Base-by-base conservation (phyloP, 2,888 invertebrate species). In the Catocala fraxini region DNA sequence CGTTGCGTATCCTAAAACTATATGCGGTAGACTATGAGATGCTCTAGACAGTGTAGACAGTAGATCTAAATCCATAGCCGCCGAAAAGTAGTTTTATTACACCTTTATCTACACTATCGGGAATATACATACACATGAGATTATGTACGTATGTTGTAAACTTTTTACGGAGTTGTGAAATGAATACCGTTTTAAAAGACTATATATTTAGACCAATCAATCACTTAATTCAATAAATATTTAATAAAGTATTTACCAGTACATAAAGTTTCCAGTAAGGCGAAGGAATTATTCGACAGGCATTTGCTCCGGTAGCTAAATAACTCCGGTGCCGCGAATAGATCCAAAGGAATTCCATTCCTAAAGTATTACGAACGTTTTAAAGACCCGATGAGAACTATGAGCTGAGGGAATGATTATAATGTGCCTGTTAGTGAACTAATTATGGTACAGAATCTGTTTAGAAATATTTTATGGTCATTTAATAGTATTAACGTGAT, bases 311-410 rank as follows among this genome's bases (percentile, higher is more conserved):
- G 62, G 61, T 60, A 73, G 70, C 59, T 72, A 65, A 73, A 70
- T 75, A 74, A 62, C 70, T 75, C 45, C 60, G 56, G 11, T 25
- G 68, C 68, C 61, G 51, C 65, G 53, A 75, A 76, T 76, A 73
- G 68, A 68, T 66, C 73, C 57, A 60, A 73, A 75, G 64, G 60
- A 61, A 70, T 70, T 66, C 66, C 66, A 65, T 76, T 73, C 60
- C 52, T 63, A 52, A 55, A 59, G 63, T 65, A 68, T 70, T 68
- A 65, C 41, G 43, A 39, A 49, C 55, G 55, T 59, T 63, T 43
- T 56, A 46, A 63, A 51, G 47, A 63, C 25, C 64, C 43, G 39
- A 59, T 35, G 59, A 59, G 57, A 56, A 56, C 66, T 69, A 46
- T 65, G 45, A 51, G 59, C 42, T 46, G 35, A 6, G 12, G 11